Base-by-base conservation (phyloP, 2,888 invertebrate genomes). In the Sussaba pulchella region DNA sequence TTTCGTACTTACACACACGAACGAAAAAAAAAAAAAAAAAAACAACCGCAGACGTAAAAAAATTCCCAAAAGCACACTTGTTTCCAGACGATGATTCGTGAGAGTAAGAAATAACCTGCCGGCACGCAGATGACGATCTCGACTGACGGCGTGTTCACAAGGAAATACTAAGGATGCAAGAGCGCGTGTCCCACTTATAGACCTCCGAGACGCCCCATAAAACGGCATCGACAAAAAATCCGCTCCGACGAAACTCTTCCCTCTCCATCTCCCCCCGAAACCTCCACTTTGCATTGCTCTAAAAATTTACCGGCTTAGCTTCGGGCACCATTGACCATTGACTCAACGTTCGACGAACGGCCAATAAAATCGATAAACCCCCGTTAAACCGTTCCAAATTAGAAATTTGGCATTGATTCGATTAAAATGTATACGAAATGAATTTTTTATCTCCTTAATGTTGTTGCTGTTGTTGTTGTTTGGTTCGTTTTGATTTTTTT, bases 131-230 rank as follows among this genome's bases (percentile, higher is more conserved):
- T 74, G 73, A 79, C 70, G 88, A 84, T 89, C 90, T 87, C 85
- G 82, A 82, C 89, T 83, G 88, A 83, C 84, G 86, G 88, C 85
- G 85, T 86, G 91, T 89, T 89, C 86, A 88, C 89, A 84, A 89
- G 87, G 85, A 90, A 91, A 89, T 92, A 91, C 89, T 84, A 84
- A 88, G 79, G 90, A 89, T 88, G 87, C 87, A 90, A 85, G 89
- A 89, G 87, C 87, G 89, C 88, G 86, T 89, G 92, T 88, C 87
- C 92, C 87, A 92, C 91, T 92, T 92, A 92, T 90, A 88, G 88
- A 85, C 84, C 83, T n/a, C 80, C 78, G 85, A 78, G 81, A 85
- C 85, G 86, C 86, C 88, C 88, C 87, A 85, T 86, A 85, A 88
- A 88, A 87, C 82, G 83, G 79, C 81, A 81, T 78, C 82, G 76